Evolutionary conservation across 2,888 invertebrate species (phyloP).

Genomic region (Boloria selene): DNA sequence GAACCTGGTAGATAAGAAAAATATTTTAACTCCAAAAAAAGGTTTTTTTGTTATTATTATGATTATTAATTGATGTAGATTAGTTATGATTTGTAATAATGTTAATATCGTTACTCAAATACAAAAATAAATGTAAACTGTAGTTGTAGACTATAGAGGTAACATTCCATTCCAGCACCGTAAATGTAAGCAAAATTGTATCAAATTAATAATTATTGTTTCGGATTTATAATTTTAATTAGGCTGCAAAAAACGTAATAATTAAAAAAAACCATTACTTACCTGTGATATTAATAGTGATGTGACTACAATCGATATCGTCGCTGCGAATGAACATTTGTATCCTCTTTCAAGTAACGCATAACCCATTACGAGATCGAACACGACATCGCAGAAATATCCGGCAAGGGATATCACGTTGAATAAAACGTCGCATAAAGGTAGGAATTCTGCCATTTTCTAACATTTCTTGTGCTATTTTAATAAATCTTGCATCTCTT

Average conservation of each 20-base stretch:
- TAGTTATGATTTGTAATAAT: too few species aligned
- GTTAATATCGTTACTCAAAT: too few species aligned
- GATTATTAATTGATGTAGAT: not conserved
- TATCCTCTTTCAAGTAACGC: constrained; percentile 88
- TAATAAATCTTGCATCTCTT: constrained; percentile 37
- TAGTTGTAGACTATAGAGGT: too few species aligned
- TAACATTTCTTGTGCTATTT: constrained; percentile 60
- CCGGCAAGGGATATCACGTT: constrained; percentile 94
- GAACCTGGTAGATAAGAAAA: constrained; percentile 63
- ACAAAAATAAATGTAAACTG: too few species aligned
- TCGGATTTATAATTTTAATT: too few species aligned
- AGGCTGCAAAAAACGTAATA: too few species aligned
- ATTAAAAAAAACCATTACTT: constrained; percentile 13
- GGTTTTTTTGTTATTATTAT: not conserved
- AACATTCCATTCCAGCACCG: too few species aligned
- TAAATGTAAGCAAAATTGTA: too few species aligned
- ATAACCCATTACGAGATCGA: constrained; percentile 93
- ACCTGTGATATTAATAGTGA: constrained; percentile 90
- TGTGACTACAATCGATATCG: constrained; percentile 86
- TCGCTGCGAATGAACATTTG: constrained; percentile 85
- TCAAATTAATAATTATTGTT: too few species aligned
- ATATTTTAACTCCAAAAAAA: too few species aligned
- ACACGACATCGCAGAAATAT: constrained; percentile 95
- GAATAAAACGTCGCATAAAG: constrained; percentile 94
- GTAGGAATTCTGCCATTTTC: constrained; percentile 91